These are phyloP conservation scores for Cervus canadensis DNA, from an alignment of 2,113 vertebrate species.

Conservation along the genomic window DNA sequence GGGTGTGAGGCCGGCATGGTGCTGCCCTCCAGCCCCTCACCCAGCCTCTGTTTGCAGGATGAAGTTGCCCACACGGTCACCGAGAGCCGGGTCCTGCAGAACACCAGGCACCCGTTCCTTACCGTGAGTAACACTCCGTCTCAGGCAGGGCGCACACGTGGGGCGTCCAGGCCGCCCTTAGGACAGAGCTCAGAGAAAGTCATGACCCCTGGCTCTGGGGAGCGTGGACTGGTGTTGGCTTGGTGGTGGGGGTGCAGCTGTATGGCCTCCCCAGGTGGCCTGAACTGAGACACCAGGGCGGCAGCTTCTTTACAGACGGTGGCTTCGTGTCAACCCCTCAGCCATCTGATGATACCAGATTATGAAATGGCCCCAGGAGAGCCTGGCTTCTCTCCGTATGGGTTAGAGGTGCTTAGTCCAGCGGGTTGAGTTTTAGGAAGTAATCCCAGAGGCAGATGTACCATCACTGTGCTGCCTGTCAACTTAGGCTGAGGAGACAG, in stretches of 20 bases:
- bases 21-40: neutral
- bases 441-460: neutral
- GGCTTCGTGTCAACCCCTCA: neutral
- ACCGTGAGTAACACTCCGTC: constrained; percentile 80
- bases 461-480: neutral
- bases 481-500: neutral
- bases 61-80: constrained; percentile 97
- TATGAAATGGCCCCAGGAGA: neutral
- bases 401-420: neutral
- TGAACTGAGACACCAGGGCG: neutral
- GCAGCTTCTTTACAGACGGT: neutral
- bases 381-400: neutral
- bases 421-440: neutral
- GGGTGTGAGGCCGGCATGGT: neutral
- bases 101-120: constrained; percentile 94
- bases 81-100: constrained; percentile 96
- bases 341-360: accelerated
- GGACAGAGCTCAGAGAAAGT: neutral
- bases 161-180: neutral
- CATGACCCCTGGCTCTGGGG: accelerated
- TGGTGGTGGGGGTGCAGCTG: neutral
- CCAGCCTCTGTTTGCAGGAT: constrained; percentile 82
- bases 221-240: neutral
- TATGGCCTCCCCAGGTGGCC: neutral
- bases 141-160: neutral